A percentile compares a stretch with the other conserved stretches of the same genome.
phyloP scores from a whole-genome alignment of 1,140 invertebrate species.

The Oryctes rhinoceros region DNA sequence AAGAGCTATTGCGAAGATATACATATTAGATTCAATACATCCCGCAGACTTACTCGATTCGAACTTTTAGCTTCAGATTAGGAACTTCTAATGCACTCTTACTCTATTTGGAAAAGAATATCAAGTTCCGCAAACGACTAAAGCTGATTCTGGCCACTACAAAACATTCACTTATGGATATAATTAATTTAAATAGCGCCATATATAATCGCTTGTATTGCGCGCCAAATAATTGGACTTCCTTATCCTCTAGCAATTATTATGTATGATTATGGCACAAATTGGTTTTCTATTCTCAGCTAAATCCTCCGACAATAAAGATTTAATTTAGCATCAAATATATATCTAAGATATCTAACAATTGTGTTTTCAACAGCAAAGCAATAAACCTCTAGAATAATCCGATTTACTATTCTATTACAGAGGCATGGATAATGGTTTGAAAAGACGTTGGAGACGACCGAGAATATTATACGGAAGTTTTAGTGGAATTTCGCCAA shows the following conservation, averaged over 20 bases:
- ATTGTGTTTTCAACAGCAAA: too few species aligned
- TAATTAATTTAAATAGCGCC: conserved; percentile 5
- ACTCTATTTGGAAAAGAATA: neutral
- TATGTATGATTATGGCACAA: neutral
- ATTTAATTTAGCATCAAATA: neutral
- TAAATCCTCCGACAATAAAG: neutral
- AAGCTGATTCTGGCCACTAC: neutral
- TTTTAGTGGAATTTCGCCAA: conserved; percentile 30
- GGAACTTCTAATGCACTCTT: neutral
- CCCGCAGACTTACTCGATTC: too few species aligned
- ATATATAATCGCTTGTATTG: neutral
- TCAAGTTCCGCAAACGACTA: neutral
- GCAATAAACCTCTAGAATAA: too few species aligned
- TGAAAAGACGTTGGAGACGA: conserved; percentile 27
- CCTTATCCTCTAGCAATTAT: neutral
- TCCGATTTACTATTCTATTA: neutral
- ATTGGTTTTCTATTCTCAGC: neutral
- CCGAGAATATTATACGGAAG: conserved; percentile 26
- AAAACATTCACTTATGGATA: neutral
- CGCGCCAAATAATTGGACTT: neutral
- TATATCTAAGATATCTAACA: too few species aligned
- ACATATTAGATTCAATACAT: too few species aligned
- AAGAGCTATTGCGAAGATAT: too few species aligned
- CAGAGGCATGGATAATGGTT: conserved; percentile 29
- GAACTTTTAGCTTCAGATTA: too few species aligned